Percentiles rank a stretch among this genome's conserved stretches.
Conservation (phyloP, 1,140 invertebrate genomes). For the Cyclargus thomasi region DNA sequence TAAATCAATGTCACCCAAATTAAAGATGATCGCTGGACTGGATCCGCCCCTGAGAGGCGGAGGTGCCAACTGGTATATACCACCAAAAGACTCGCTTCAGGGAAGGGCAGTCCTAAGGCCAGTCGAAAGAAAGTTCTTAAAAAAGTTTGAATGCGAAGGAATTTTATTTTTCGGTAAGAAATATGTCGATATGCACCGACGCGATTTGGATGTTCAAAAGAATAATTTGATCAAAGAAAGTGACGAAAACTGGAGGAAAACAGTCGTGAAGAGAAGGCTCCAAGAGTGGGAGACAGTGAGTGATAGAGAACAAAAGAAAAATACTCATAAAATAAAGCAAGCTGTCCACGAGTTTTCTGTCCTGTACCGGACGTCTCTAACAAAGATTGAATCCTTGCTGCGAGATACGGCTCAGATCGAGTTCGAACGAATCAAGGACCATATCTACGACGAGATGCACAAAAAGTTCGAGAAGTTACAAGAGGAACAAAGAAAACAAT, state of each 20-base stretch:
- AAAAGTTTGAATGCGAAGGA: constrained; percentile 44
- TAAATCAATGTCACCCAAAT: constrained; percentile 52
- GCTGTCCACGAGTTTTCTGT: constrained; percentile 48
- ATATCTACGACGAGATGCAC: constrained; percentile 40
- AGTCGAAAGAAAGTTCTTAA: constrained; percentile 39
- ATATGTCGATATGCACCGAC: constrained; percentile 36
- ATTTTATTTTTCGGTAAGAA: constrained; percentile 42
- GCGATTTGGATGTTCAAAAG: constrained; percentile 43
- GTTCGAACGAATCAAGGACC: constrained; percentile 40
- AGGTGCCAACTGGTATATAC: constrained; percentile 53
- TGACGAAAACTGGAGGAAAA: constrained; percentile 45
- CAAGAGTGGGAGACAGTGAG: constrained; percentile 38
- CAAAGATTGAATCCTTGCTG: constrained; percentile 47
- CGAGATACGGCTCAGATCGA: constrained; percentile 40
- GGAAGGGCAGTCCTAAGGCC: constrained; percentile 50
- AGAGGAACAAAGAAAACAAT: constrained; percentile 46
- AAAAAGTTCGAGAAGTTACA: constrained; percentile 35
- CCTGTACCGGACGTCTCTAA: constrained; percentile 46
- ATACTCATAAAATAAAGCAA: constrained; percentile 44
- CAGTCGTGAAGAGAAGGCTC: constrained; percentile 30
- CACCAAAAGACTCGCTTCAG: constrained; percentile 45
- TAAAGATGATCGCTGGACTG: constrained; percentile 53
- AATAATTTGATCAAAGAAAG: constrained; percentile 35
- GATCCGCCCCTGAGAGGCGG: constrained; percentile 57
- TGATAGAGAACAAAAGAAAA: constrained; percentile 35